Base-by-base conservation (phyloP, 2,797 vertebrate genomes). In the Dryobates pubescens region DNA sequence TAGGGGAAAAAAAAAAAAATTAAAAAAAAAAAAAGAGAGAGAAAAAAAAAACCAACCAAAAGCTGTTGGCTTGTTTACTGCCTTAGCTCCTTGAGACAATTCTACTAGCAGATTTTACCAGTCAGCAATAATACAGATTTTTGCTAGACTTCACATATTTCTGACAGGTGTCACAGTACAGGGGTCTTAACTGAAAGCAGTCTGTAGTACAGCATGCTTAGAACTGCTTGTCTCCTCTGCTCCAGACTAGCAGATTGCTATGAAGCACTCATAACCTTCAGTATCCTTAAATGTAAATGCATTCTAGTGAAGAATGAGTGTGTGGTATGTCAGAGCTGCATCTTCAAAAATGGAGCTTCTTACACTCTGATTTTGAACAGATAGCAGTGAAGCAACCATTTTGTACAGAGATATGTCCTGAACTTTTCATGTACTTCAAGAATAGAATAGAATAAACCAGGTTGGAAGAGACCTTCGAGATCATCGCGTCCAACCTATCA, bases 141-240 rank as follows among this genome's bases (percentile, higher is more conserved):
- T 6, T 62, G 24, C 27, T 5, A 88, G 45, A 36, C 14, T 62
- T 54, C 65, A 27, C 13, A 0, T 38, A 69, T 41, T 89, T 83
- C 70, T 93, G 62, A 78, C 65, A 80, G 73, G 6, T 92, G 49
- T 26, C n/a, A 59, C 43, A 63, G 65, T 9, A 38, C 69, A 88
- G 70, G 16, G 54, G 7, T 64, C 62, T 74, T 30, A 53, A 68
- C 65, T 34, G 76, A 43, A 51, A 92, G 82, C 82, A 85, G 79
- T 17, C 64, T 79, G 75, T 13, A 36, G 51, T 58, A 61, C 84
- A 74, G 75, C 65, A n/a, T 63, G 57, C 68, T 87, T 79, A 87
- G 82, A 67, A 82, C 68, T 70, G 71, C 59, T 78, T 62, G 82
- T 76, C 72, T 84, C 57, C 75, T 82, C 82, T 79, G 47, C 86